A percentile compares a stretch with the other conserved stretches of the same genome.
Evolutionary conservation across 2,797 vertebrate genomes (phyloP).

Genomic region (Aeoliscus strigatus): DNA sequence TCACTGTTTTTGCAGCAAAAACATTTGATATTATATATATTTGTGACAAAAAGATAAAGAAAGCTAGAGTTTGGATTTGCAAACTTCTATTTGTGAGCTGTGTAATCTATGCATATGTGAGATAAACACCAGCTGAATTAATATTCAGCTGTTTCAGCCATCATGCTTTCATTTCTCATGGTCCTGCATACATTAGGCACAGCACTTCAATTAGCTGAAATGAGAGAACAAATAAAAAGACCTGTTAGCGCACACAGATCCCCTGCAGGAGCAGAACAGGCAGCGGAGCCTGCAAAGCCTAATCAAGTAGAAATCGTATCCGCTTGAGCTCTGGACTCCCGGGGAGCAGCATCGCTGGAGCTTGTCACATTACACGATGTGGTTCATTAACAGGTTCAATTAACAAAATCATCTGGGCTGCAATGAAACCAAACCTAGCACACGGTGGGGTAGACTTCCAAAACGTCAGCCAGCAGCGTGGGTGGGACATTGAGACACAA

Average conservation of each 20-base stretch:
- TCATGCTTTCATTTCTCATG: slow-evolving; percentile 39
- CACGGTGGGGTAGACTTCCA: slow-evolving; percentile 17
- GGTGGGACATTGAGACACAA: slow-evolving; percentile 7
- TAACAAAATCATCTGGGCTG: slow-evolving; percentile 55
- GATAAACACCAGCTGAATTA: background rate
- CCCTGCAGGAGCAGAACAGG: slow-evolving; percentile 32
- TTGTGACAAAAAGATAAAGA: no score
- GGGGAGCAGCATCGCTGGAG: slow-evolving; percentile 40
- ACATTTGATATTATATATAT: no score
- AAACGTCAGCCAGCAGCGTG: background rate
- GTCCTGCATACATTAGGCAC: slow-evolving; percentile 17
- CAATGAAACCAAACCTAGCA: slow-evolving; percentile 43
- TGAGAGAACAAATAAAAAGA: slow-evolving; percentile 53
- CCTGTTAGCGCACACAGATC: slow-evolving; percentile 49
- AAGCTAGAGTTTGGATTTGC: no score
- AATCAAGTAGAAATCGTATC: slow-evolving; percentile 62
- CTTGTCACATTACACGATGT: slow-evolving; percentile 53
- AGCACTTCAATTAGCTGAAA: slow-evolving; percentile 65
- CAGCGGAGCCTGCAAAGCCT: slow-evolving; percentile 42
- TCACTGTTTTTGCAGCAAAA: background rate
- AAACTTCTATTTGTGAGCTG: no score
- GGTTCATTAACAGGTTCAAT: slow-evolving; percentile 48
- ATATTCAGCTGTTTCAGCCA: slow-evolving; percentile 34
- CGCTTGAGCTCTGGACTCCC: slow-evolving; percentile 31
- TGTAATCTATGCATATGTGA: slow-evolving; percentile 2